Evolutionary conservation across 1,140 invertebrate species (phyloP).

Genomic region (Ephestia elutella): DNA sequence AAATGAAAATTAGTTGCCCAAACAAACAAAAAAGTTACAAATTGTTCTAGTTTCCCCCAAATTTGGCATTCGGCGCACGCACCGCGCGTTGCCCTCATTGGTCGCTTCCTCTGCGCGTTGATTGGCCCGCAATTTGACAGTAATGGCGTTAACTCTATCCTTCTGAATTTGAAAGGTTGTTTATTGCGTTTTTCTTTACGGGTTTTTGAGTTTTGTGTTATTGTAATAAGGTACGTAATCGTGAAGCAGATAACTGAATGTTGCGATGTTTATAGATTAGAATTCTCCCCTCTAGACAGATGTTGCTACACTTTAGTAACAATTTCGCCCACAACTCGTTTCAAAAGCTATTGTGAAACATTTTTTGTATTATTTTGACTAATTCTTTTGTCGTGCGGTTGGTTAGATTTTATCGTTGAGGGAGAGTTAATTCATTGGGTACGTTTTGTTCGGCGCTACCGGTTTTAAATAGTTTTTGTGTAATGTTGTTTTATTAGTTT

Average conservation of each 20-base stretch:
- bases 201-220: not conserved
- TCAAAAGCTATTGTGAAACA: slow-evolving; percentile 60
- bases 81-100: slow-evolving; percentile 43
- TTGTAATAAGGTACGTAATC: not conserved
- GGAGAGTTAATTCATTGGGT: slow-evolving; percentile 60
- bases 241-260: not conserved
- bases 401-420: slow-evolving; percentile 65
- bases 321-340: slow-evolving; percentile 67
- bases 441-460: slow-evolving; percentile 55
- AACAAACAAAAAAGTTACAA: slow-evolving; percentile 50
- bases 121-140: slow-evolving; percentile 71
- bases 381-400: slow-evolving; percentile 70
- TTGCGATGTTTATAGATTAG: not conserved
- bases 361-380: slow-evolving; percentile 69
- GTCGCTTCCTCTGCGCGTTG: slow-evolving; percentile 43
- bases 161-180: not conserved
- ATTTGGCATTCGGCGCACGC: slow-evolving; percentile 65
- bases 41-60: slow-evolving; percentile 58
- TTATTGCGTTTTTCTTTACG: not conserved
- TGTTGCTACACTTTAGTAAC: slow-evolving; percentile 71
- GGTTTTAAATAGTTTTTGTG: slow-evolving; percentile 49
- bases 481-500: slow-evolving; percentile 29
- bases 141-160: slow-evolving; percentile 66
- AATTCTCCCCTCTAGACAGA: slow-evolving; percentile 57
- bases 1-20: slow-evolving; percentile 17